Evolutionary conservation across 2,113 vertebrate species (phyloP), one percentile per base, ranked within the genome.

Genomic region (Gambusia holbrooki): DNA sequence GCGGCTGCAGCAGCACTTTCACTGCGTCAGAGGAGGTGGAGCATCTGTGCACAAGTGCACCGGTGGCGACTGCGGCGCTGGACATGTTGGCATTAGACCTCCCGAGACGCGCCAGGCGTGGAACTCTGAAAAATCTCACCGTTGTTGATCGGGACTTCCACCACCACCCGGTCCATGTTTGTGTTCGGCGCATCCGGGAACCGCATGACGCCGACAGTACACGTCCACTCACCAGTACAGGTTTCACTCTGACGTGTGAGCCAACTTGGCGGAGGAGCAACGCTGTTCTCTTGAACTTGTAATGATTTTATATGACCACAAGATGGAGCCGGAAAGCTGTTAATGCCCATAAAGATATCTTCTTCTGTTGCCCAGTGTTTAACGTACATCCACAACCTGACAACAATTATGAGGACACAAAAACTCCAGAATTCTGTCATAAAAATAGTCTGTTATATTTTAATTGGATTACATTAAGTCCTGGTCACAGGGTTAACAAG

Each of bases 151-250:
- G 92, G 87, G 73, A 92, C 86, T 51, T 92, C 91, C 87, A 89
- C 89, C 84, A 84, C 89, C 45, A 93, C 90, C 79, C 90, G 90
- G 68, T 94, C 92, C 93, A 93, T 94, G 89, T 89, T 85, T 85
- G 71, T 87, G 86, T 81, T 48, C 29, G 28, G 75, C 74, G 86
- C 89, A 88, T 93, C 90, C 87, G 88, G 88, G 89, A 87, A 93
- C 92, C 87, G 91, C 74, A 77, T 92, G 92, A 94, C 92, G 90
- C 83, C 73, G 90, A 74, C 77, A 64, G 89, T 86, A 95, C 93
- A 94, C 94, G 94, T 94, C 92, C 88, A 66, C 87, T 80, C 93
- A 93, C 93, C 88, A 92, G 94, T 94, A 93, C 93, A 88, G 84
- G 93, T 89, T 91, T 73, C 84, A 77, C 60, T 71, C 92, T 94